Conservation (phyloP, 2,888 invertebrate genomes). For the Dolomedes plantarius region DNA sequence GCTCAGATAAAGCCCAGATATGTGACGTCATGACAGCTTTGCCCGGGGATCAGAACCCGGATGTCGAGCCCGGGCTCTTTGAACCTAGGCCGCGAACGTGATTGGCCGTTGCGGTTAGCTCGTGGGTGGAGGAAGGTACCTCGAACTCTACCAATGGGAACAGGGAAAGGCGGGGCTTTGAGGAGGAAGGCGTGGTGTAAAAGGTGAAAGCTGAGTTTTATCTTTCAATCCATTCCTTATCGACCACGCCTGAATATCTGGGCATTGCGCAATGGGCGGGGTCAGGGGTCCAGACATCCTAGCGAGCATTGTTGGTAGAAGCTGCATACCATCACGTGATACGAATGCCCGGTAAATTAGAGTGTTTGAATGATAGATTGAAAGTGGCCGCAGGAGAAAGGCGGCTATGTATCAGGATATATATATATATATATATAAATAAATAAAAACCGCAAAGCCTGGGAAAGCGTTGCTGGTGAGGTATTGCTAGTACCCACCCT, state of each 20-base stretch:
- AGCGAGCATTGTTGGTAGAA: constrained; percentile 11
- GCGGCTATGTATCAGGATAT: constrained; percentile 41
- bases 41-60: constrained; percentile 69
- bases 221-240: constrained; percentile 17
- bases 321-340: constrained; percentile 38
- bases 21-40: constrained; percentile 59
- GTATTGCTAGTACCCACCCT: constrained; percentile 44
- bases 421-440: not conserved
- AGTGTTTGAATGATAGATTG: constrained; percentile 59
- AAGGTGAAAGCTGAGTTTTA: not conserved
- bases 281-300: constrained; percentile 1
- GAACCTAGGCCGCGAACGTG: constrained; percentile 24
- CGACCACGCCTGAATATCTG: constrained; percentile 25
- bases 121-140: not conserved
- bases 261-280: constrained; percentile 59
- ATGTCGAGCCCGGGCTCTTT: constrained; percentile 62
- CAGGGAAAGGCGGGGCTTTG: not conserved
- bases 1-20: constrained; percentile 34
- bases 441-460: constrained; percentile 21
- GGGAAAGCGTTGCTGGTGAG: constrained; percentile 23
- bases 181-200: not conserved
- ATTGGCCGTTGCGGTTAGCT: constrained; percentile 21
- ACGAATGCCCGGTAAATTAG: constrained; percentile 35
- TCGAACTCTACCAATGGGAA: constrained; percentile 24
- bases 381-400: not conserved